These are phyloP conservation scores for Vulpes lagopus DNA, from an alignment of 2,113 vertebrate species.

Conservation along the genomic window DNA sequence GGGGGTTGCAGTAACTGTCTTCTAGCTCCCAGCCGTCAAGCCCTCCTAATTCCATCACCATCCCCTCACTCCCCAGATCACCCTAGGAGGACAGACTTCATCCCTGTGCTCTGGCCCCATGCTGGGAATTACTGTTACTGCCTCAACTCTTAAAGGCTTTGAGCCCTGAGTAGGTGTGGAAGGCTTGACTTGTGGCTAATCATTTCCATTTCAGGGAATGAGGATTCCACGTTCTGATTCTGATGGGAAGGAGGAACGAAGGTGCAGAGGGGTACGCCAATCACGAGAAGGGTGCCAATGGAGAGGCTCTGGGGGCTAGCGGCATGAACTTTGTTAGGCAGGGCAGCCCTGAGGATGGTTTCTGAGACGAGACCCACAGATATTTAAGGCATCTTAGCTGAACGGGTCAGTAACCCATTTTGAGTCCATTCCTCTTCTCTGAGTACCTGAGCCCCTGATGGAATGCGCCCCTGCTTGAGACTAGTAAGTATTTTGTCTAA, in stretches of 20 bases:
- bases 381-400: too few species aligned
- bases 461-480: neutral
- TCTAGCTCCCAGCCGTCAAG: rapidly evolving
- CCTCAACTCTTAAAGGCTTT: neutral
- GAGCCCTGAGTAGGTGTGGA: neutral
- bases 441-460: neutral
- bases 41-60: rapidly evolving
- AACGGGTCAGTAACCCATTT: neutral
- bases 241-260: neutral
- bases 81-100: rapidly evolving
- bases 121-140: rapidly evolving
- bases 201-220: neutral
- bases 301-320: neutral
- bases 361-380: rapidly evolving
- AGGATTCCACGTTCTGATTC: neutral
- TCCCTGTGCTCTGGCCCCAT: rapidly evolving
- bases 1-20: neutral
- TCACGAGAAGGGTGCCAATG: rapidly evolving
- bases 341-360: neutral
- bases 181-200: too few species aligned
- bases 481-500: neutral
- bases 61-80: neutral
- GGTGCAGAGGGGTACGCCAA: neutral
- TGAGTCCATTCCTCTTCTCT: neutral
- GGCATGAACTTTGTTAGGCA: neutral